Conservation (phyloP, 2,113 vertebrate genomes). For the Hassar affinis region DNA sequence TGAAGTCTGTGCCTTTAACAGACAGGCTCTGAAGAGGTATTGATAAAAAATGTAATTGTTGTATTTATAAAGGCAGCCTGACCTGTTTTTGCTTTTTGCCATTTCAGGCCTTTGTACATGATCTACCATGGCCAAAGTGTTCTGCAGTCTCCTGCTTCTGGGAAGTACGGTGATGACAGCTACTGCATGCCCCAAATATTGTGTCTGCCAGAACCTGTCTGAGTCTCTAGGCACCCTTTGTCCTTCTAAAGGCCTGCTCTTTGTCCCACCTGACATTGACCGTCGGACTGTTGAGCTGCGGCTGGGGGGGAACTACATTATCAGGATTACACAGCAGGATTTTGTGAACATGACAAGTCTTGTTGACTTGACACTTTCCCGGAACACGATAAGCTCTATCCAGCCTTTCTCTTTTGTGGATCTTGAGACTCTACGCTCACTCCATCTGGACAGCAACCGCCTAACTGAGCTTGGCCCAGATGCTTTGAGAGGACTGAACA, state of each 20-base stretch:
- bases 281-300: slow-evolving; percentile 93
- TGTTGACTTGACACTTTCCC: slow-evolving; percentile 93
- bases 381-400: slow-evolving; percentile 93
- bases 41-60: neutral
- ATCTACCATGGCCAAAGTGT: slow-evolving; percentile 96
- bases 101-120: slow-evolving; percentile 74
- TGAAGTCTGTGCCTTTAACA: slow-evolving; percentile 6
- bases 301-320: slow-evolving; percentile 94
- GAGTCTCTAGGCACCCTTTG: slow-evolving; percentile 97
- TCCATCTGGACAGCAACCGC: slow-evolving; percentile 92
- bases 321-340: slow-evolving; percentile 88
- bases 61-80: slow-evolving; percentile 7
- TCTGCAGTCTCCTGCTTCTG: slow-evolving; percentile 90
- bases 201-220: slow-evolving; percentile 96
- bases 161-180: slow-evolving; percentile 83
- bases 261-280: slow-evolving; percentile 91
- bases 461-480: slow-evolving; percentile 88
- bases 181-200: slow-evolving; percentile 95
- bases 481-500: slow-evolving; percentile 86
- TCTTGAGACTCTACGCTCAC: slow-evolving; percentile 90
- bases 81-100: slow-evolving; percentile 41
- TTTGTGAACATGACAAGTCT: slow-evolving; percentile 97
- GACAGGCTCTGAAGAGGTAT: neutral
- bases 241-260: slow-evolving; percentile 94
- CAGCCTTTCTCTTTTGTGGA: slow-evolving; percentile 94